Base-by-base conservation (phyloP, 2,113 vertebrate genomes). In the Balaeniceps rex region DNA sequence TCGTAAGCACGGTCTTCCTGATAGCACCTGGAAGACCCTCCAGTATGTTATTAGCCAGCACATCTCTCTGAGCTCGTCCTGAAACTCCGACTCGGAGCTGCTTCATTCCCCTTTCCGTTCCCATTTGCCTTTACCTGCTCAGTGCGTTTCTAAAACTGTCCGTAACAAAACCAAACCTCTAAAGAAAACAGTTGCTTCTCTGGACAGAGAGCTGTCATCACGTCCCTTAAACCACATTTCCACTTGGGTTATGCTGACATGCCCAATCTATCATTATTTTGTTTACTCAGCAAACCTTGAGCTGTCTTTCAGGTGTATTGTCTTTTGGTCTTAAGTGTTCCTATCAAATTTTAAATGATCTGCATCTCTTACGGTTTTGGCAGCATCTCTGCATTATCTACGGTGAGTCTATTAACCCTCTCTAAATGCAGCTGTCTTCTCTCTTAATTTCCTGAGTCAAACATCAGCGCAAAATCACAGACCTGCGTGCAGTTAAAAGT, bases 231-330 rank as follows among this genome's bases (percentile, higher is more conserved):
- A 93, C 65, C 36, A 9, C 49, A 25, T 90, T 90, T 92, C 80
- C 63, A 83, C 82, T 79, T 42, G 83, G 66, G 22, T 74, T 91
- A 75, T 33, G 65, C 82, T 83, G 82, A 93, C 93, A 83, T 34
- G 47, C n/a, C 83, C 58, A 64, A 88, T 97, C 90, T 66, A 90
- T 96, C 94, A 87, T 87, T 77, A 88, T 94, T 94, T 83, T 78
- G 60, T 95, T 94, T 93, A 40, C 92, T 91, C 5, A 31, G 52
- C 51, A 79, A 94, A 65, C 66, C 15, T 4, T 28, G 82, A 88
- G 72, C 75, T 44, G 25, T 64, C 72, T 93, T 70, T 88, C 8
- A 11, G 15, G 4, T 54, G 44, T 44, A 12, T 61, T 94, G 55
- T 82, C 68, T 93, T 84, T 84, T 71, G 77, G 17, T 94, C 83